Evolutionary conservation across 2,888 invertebrate species (phyloP).

Genomic region (Chrysolina oricalcia): DNA sequence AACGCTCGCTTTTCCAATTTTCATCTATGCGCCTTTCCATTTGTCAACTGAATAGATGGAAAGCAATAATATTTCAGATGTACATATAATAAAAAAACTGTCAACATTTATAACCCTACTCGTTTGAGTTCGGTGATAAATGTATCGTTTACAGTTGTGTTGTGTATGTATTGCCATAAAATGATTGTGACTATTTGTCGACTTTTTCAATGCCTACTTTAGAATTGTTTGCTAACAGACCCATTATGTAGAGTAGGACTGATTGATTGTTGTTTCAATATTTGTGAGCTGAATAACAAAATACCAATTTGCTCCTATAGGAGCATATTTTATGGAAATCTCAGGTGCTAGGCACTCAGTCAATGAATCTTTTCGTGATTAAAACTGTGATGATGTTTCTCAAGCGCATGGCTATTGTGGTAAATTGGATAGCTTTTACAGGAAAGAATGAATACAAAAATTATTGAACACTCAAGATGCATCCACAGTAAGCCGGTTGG

Average conservation of each 20-base stretch:
- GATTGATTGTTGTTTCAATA: conserved; percentile 21
- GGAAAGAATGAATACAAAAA: no score
- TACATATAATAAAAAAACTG: conserved; percentile 45
- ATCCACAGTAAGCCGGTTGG: no score
- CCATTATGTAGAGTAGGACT: conserved; percentile 33
- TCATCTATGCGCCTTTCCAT: conserved; percentile 23
- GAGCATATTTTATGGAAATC: no score
- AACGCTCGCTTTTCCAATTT: conserved; percentile 18
- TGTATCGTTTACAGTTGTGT: conserved; percentile 20
- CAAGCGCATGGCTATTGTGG: no score
- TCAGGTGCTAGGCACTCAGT: no score
- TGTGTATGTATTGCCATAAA: conserved; percentile 7
- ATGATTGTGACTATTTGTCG: conserved; percentile 41
- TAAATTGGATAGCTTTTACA: no score
- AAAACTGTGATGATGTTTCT: no score
- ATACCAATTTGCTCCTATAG: no score
- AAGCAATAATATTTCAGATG: conserved; percentile 34
- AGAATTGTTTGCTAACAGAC: conserved; percentile 43
- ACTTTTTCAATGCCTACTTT: conserved; percentile 46
- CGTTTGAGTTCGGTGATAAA: conserved; percentile 22
- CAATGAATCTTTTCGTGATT: no score
- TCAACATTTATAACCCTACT: conserved; percentile 42
- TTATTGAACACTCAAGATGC: no score
- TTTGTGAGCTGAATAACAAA: no score
- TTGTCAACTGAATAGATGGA: conserved; percentile 28